A percentile compares a stretch with the other conserved stretches of the same genome.
Conservation (phyloP, 2,113 vertebrate genomes). For the Podarcis cretensis region DNA sequence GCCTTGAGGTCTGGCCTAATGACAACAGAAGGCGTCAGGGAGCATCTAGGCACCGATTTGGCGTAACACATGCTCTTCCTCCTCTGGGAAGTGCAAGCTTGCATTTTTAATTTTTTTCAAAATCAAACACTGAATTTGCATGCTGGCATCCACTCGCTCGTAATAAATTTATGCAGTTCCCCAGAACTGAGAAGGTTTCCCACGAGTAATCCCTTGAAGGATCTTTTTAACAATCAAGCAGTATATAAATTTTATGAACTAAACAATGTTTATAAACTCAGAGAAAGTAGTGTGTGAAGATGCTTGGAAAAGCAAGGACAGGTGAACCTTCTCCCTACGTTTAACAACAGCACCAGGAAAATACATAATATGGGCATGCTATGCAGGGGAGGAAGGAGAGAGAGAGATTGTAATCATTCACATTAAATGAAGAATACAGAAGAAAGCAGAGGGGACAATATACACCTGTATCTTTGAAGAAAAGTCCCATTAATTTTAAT, state of each 20-base stretch:
- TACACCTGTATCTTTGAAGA: not conserved
- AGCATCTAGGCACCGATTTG: too few relatives aligned
- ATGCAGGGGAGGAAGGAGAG: not conserved
- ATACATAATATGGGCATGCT: not conserved
- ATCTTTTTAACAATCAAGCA: too few relatives aligned
- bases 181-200: not conserved
- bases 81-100: not conserved
- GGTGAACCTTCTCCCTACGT: not conserved
- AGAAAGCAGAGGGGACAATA: not conserved
- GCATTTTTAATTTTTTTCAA: not conserved
- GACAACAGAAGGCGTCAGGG: not conserved
- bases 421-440: not conserved
- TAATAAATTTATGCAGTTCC: not conserved
- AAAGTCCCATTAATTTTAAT: not conserved
- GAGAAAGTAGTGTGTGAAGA: too few relatives aligned
- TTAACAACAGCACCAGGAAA: not conserved
- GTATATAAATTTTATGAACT: too few relatives aligned
- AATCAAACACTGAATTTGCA: not conserved
- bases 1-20: constrained; percentile 94
- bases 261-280: not conserved
- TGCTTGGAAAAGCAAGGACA: not conserved
- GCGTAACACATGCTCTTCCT: not conserved
- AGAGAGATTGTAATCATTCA: not conserved
- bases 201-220: not conserved
- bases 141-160: not conserved